Conservation (phyloP, 1,140 invertebrate genomes). For the Zeugodacus cucurbitae region DNA sequence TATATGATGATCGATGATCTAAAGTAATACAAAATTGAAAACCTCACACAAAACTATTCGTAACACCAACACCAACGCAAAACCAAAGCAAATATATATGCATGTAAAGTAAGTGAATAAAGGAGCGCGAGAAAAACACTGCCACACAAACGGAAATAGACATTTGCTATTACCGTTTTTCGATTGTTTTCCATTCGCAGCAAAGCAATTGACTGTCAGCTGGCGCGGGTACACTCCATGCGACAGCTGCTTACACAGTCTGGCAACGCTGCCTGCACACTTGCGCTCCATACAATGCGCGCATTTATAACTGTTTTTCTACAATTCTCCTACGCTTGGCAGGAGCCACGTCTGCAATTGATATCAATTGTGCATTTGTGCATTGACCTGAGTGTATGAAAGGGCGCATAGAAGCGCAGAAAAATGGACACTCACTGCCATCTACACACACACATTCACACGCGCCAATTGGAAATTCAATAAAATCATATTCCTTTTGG, state of each 20-base stretch:
- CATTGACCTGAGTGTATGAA: neutral
- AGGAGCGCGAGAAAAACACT: neutral
- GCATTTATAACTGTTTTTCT: neutral
- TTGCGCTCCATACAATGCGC: neutral
- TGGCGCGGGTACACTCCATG: neutral
- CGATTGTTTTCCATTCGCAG: neutral
- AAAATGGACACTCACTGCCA: neutral
- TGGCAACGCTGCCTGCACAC: neutral
- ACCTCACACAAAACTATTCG: neutral
- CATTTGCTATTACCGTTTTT: conserved; percentile 15
- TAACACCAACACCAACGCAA: neutral
- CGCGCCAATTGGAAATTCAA: neutral
- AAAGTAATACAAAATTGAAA: neutral
- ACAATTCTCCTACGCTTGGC: neutral
- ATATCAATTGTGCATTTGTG: conserved; percentile 27
- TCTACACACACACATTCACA: neutral
- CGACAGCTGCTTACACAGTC: neutral
- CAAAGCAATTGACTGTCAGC: conserved; percentile 9
- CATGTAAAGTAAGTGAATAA: neutral
- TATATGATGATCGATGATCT: no score
- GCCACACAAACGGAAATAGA: conserved; percentile 32
- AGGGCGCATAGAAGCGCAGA: neutral
- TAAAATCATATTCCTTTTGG: neutral
- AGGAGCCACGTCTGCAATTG: conserved; percentile 17
- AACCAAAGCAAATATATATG: neutral